Evolutionary conservation across 2,797 vertebrate genomes (phyloP).

Genomic region (Gallirallus australis): DNA sequence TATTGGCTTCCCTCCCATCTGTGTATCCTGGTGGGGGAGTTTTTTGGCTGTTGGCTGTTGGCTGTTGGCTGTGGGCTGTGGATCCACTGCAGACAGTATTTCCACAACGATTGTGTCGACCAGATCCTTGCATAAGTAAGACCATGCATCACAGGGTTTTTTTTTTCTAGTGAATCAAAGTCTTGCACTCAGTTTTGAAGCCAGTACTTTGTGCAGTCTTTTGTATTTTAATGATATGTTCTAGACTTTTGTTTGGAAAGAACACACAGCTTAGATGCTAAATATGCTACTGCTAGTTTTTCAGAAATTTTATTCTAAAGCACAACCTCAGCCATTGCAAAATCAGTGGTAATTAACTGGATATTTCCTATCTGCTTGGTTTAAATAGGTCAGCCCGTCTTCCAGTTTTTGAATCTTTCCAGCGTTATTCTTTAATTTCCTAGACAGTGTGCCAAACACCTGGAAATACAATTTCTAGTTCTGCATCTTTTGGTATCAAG

Average conservation of each 20-base stretch:
- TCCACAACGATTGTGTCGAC: background rate
- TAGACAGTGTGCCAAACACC: slow-evolving; percentile 11
- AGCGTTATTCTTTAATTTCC: background rate
- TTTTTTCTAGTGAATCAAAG: background rate
- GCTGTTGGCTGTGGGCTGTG: too few species aligned
- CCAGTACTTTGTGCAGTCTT: background rate
- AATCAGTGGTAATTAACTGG: slow-evolving; percentile 11
- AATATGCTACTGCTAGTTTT: background rate
- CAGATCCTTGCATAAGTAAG: background rate
- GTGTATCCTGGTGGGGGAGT: too few species aligned
- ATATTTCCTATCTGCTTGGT: slow-evolving; percentile 24
- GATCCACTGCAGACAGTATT: background rate
- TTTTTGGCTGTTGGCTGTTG: too few species aligned
- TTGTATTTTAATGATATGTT: background rate
- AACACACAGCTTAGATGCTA: background rate
- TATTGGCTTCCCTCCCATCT: too few species aligned
- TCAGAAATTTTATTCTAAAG: background rate
- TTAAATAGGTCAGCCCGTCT: slow-evolving; percentile 15
- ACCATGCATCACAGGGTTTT: background rate
- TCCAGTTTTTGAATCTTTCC: slow-evolving; percentile 8
- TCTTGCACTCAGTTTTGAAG: background rate
- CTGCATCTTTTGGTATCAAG: background rate
- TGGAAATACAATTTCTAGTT: slow-evolving; percentile 31
- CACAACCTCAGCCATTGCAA: background rate
- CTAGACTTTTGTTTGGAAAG: background rate